Percentiles rank a stretch among this genome's conserved stretches.
phyloP scores from a whole-genome alignment of 2,888 invertebrate species.

The Ectemnius continuus region DNA sequence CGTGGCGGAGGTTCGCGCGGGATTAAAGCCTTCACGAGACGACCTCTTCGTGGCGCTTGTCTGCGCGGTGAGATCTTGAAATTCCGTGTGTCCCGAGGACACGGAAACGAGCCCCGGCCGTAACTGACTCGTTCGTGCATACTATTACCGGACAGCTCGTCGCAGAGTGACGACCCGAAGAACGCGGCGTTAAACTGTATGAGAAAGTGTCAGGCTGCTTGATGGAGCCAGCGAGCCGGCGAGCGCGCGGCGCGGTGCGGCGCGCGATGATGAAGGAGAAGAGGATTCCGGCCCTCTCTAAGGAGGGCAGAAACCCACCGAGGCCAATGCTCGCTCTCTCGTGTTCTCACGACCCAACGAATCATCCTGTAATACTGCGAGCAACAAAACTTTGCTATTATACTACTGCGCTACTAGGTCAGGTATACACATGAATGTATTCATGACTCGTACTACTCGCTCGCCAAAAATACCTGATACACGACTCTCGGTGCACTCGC shows the following conservation, averaged over 20 bases:
- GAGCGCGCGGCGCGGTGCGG: too few species aligned
- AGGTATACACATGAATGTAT: constrained; percentile 7
- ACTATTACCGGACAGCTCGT: constrained; percentile 51
- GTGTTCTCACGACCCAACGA: constrained; percentile 70
- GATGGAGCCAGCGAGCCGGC: constrained; percentile 57
- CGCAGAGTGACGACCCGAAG: constrained; percentile 56
- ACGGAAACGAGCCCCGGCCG: constrained; percentile 61
- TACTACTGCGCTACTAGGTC: constrained; percentile 4
- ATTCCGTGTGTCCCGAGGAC: constrained; percentile 57
- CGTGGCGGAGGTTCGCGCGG: constrained; percentile 7
- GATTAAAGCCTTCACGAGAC: constrained; percentile 42
- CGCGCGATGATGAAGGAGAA: constrained; percentile 15
- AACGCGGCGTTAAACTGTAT: constrained; percentile 64
- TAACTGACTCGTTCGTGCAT: constrained; percentile 59
- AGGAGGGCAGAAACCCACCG: constrained; percentile 56
- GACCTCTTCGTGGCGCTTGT: neutral
- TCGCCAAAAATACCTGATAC: constrained; percentile 1
- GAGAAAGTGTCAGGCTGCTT: constrained; percentile 70
- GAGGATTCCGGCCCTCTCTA: constrained; percentile 53
- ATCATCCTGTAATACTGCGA: constrained; percentile 37
- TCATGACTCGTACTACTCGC: constrained; percentile 1
- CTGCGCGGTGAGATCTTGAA: constrained; percentile 54
- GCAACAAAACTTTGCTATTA: constrained; percentile 23
- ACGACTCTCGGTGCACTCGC: neutral
- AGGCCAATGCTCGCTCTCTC: constrained; percentile 62